Evolutionary conservation across 2,888 invertebrate genomes (phyloP), one percentile per base, ranked within the genome.

Genomic region (Nephrotoma flavescens): DNA sequence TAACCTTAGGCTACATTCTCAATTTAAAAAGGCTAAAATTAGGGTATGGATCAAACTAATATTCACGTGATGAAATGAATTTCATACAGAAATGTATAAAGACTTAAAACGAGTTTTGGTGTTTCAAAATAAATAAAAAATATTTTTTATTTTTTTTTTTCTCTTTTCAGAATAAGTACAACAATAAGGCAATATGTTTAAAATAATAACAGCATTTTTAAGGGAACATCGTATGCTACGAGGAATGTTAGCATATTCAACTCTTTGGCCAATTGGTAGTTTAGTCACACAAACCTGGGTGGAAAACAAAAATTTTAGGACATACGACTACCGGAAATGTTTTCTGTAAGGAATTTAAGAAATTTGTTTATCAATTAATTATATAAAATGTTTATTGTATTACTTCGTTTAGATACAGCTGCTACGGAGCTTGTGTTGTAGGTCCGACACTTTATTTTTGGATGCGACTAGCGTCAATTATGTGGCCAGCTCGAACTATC

Each of bases 401-500:
- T 84, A n/a, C 31, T 41, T 41, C 42, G 31, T 71, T 71, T 15
- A 44, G 85, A 44, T 85, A 85, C 31, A 92, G 94, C 90, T 89
- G 95, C 87, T 95, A 94, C 89, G 95, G 95, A 42, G 93, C 93
- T 57, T 92, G 94, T 86, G 94, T 94, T 89, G 94, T 94, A 88
- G 95, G 95, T 0, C 95, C 95, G 1, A 94, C 94, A n/a, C 90
- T 95, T 12, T 95, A 94, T 89, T 92, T 92, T 19, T 95, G 95
- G 95, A 92, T 96, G 88, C 93, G 93, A 89, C 90, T 95, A 87
- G 94, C 95, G 41, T 92, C 93, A 85, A 91, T 91, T 52, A 91
- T 91, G 91, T 92, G 92, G 92, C 92, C 92, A 12, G 89, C 90
- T 52, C 90, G 90, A 42, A 91, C 91, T 87, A 90, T 92, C 83